These are phyloP conservation scores for Garrulus glandarius DNA, from an alignment of 2,797 vertebrate species.

Conservation along the genomic window DNA sequence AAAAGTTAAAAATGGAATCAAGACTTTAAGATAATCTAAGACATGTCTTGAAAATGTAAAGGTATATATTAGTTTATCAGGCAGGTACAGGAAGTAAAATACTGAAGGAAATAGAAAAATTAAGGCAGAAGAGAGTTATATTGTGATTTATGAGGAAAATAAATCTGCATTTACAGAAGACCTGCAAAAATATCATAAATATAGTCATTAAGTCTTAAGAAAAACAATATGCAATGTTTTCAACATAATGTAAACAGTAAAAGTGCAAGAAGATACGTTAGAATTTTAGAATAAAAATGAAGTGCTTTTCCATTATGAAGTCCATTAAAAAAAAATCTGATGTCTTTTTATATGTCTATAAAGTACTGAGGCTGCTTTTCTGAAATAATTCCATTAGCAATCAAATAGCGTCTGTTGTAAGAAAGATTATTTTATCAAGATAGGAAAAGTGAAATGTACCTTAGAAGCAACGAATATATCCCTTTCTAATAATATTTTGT, in stretches of 20 bases:
- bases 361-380: neutral
- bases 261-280: neutral
- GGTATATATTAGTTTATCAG: neutral
- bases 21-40: neutral
- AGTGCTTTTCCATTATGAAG: neutral
- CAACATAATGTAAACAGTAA: neutral
- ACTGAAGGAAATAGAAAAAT: neutral
- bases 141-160: neutral
- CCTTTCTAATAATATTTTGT: neutral
- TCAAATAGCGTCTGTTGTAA: neutral
- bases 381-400: neutral
- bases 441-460: neutral
- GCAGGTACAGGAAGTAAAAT: neutral
- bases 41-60: neutral
- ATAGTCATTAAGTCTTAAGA: neutral
- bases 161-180: neutral
- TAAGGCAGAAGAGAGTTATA: neutral
- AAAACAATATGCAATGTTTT: neutral
- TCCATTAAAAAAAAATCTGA: neutral
- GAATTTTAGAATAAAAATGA: neutral
- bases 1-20: neutral
- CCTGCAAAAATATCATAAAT: neutral
- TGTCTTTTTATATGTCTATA: neutral
- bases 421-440: neutral
- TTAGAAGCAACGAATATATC: neutral